These are phyloP conservation scores for Gadopsis marmoratus DNA, from an alignment of 2,797 vertebrate genomes.

Conservation along the genomic window DNA sequence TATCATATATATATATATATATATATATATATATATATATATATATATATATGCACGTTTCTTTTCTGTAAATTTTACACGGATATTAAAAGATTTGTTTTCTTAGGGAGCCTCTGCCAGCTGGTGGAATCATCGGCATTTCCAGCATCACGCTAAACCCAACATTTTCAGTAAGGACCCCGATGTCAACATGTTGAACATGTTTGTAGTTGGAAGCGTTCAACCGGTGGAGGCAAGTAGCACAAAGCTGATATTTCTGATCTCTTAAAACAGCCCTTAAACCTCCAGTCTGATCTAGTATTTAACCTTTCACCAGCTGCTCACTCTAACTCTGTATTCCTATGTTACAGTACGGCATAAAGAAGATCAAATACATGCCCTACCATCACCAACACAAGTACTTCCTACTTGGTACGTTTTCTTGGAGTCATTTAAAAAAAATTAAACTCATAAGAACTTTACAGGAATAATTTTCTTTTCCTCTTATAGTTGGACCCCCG, in stretches of 20 bases:
- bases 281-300: neutral
- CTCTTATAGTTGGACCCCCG: slow-evolving; percentile 91
- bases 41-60: neutral
- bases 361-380: slow-evolving; percentile 94
- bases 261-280: neutral
- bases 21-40: too few relatives aligned
- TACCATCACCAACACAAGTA: slow-evolving; percentile 95
- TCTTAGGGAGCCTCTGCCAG: slow-evolving; percentile 93
- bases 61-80: neutral
- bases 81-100: neutral
- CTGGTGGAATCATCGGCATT: slow-evolving; percentile 99
- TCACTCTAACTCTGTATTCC: slow-evolving; percentile 7
- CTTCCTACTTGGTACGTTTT: slow-evolving; percentile 93
- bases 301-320: neutral
- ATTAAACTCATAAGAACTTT: neutral
- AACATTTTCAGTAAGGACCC: slow-evolving; percentile 95
- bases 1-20: too few relatives aligned
- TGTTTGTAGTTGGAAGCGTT: slow-evolving; percentile 91
- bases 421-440: neutral
- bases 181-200: slow-evolving; percentile 92
- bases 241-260: slow-evolving; percentile 2
- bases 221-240: slow-evolving; percentile 92
- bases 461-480: slow-evolving; percentile 35
- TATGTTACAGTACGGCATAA: slow-evolving; percentile 90
- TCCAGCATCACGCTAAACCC: slow-evolving; percentile 96